Percentiles rank a stretch among this genome's conserved stretches.
Conservation (phyloP, 1,140 invertebrate genomes). For the Panonychus citri region DNA sequence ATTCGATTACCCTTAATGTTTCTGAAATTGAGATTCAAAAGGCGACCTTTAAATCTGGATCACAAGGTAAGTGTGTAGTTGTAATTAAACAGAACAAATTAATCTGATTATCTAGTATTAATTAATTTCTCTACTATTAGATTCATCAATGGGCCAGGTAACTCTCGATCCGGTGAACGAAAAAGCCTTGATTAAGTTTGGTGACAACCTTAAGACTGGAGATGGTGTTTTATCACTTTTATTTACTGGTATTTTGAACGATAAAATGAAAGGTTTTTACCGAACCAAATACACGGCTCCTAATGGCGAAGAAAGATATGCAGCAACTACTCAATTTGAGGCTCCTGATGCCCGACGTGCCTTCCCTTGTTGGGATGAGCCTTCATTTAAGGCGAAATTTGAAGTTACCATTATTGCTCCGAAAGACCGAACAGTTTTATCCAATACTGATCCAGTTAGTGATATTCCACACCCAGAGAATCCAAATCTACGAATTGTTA, state of each 20-base stretch:
- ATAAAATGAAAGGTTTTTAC: slow-evolving; percentile 85
- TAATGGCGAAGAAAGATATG: slow-evolving; percentile 48
- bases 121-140: background rate
- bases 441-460: slow-evolving; percentile 51
- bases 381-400: slow-evolving; percentile 80
- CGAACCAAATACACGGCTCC: slow-evolving; percentile 51
- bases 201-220: slow-evolving; percentile 33
- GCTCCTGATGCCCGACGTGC: slow-evolving; percentile 60
- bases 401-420: slow-evolving; percentile 62
- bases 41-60: background rate
- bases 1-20: background rate
- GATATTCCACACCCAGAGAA: slow-evolving; percentile 16
- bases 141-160: background rate
- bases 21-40: background rate
- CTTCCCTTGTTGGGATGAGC: slow-evolving; percentile 96
- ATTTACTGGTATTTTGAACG: slow-evolving; percentile 63
- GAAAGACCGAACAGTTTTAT: slow-evolving; percentile 42
- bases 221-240: slow-evolving; percentile 39
- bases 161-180: slow-evolving; percentile 23
- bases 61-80: background rate
- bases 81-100: too few relatives aligned
- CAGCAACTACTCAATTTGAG: slow-evolving; percentile 70
- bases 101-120: background rate
- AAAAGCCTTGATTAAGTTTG: slow-evolving; percentile 40
- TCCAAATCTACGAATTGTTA: slow-evolving; percentile 32